phyloP scores from a whole-genome alignment of 2,797 vertebrate genomes.

The Enteromius radiatus region DNA sequence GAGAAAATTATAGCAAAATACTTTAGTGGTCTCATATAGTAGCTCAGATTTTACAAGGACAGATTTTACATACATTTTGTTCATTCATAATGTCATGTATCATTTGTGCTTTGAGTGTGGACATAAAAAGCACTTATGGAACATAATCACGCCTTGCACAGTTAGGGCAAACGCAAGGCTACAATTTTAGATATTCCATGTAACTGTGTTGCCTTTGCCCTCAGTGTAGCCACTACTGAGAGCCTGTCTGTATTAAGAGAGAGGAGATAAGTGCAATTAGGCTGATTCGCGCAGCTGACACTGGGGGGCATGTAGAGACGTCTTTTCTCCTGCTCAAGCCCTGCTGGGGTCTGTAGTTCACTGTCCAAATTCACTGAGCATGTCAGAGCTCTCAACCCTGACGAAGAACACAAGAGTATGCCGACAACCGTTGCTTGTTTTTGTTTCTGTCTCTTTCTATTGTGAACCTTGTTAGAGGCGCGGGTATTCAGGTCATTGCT shows the following conservation, averaged over 20 bases:
- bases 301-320: slow-evolving; percentile 20
- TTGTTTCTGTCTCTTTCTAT: slow-evolving; percentile 44
- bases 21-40: not conserved
- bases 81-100: not conserved
- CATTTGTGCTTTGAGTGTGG: not conserved
- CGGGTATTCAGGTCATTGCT: slow-evolving; percentile 74
- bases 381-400: slow-evolving; percentile 19
- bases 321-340: slow-evolving; percentile 16
- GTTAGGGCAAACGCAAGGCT: not conserved
- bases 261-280: slow-evolving; percentile 32
- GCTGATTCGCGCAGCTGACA: not conserved
- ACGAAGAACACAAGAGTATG: slow-evolving; percentile 2
- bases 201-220: not conserved
- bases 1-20: not conserved
- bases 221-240: not conserved
- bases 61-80: not conserved
- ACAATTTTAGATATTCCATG: not conserved
- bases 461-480: slow-evolving; percentile 50
- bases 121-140: not conserved
- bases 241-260: not conserved
- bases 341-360: slow-evolving; percentile 39
- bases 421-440: not conserved
- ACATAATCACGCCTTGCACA: not conserved
- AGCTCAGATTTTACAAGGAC: not conserved
- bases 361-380: slow-evolving; percentile 26